Conservation (phyloP, 2,888 invertebrate species). For the Polietes domitor region DNA sequence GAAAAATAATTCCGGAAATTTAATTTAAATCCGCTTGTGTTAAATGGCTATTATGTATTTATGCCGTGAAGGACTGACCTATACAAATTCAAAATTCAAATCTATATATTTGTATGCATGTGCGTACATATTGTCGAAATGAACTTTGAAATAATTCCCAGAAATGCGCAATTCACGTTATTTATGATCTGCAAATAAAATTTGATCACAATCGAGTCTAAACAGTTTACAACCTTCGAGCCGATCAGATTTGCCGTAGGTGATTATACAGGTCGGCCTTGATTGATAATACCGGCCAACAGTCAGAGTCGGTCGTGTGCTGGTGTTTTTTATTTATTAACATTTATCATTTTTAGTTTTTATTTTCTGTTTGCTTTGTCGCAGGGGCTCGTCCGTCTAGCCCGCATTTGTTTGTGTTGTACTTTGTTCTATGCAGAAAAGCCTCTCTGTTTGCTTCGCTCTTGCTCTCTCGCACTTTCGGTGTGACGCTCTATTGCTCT, state of each 20-base stretch:
- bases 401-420: slow-evolving; percentile 5
- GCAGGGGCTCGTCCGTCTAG: slow-evolving; percentile 27
- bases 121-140: no score
- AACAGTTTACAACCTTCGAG: not conserved
- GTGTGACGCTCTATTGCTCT: not conserved
- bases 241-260: not conserved
- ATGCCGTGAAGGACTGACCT: no score
- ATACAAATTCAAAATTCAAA: no score
- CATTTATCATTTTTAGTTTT: slow-evolving; percentile 1
- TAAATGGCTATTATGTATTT: no score
- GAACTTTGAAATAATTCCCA: no score
- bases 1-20: no score
- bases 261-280: not conserved
- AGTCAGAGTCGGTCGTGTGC: not conserved
- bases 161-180: no score
- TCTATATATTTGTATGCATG: no score
- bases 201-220: not conserved
- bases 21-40: no score
- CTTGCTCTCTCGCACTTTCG: not conserved
- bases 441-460: not conserved
- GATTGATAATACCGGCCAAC: not conserved
- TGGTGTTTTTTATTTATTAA: slow-evolving; percentile 1
- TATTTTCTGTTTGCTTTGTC: slow-evolving; percentile 7
- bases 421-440: not conserved
- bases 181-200: no score